A percentile compares a stretch with the other conserved stretches of the same genome.
Conservation (phyloP, 2,797 vertebrate genomes). For the Tolypeutes matacus region DNA sequence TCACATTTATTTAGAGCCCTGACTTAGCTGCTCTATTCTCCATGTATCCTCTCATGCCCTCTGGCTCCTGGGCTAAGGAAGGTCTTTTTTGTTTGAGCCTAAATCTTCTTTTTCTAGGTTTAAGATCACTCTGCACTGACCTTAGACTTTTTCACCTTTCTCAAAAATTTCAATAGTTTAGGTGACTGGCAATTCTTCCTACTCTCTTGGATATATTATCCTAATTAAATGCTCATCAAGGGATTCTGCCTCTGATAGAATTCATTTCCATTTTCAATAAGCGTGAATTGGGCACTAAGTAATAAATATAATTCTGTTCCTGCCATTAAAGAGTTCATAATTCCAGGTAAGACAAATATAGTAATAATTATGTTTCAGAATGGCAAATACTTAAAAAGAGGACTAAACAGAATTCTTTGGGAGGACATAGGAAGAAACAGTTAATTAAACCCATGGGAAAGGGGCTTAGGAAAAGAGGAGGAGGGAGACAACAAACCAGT, state of each 20-base stretch:
- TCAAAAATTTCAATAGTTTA: not conserved
- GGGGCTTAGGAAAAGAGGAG: not conserved
- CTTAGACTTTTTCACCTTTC: not conserved
- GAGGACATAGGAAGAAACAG: conserved; percentile 23
- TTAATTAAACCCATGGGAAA: conserved; percentile 36
- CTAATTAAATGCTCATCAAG: not conserved
- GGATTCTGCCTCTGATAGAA: conserved; percentile 34
- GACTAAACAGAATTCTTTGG: not conserved
- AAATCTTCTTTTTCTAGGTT: conserved; percentile 39
- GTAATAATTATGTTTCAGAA: not conserved
- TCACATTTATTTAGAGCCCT: not conserved
- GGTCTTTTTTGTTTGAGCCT: conserved; percentile 32
- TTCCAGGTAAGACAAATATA: conserved; percentile 4
- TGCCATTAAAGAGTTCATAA: conserved; percentile 30
- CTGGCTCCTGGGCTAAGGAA: not conserved
- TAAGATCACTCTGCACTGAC: not conserved
- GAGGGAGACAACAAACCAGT: not conserved
- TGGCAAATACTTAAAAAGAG: not conserved
- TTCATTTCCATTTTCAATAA: conserved; percentile 41
- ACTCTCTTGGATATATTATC: not conserved
- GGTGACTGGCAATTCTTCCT: not conserved
- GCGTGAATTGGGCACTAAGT: not conserved
- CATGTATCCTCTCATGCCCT: not conserved
- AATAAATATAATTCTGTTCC: not conserved
- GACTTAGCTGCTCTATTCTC: not conserved